Base-by-base conservation (phyloP, 2,888 invertebrate species). In the Cynaeus angustus region DNA sequence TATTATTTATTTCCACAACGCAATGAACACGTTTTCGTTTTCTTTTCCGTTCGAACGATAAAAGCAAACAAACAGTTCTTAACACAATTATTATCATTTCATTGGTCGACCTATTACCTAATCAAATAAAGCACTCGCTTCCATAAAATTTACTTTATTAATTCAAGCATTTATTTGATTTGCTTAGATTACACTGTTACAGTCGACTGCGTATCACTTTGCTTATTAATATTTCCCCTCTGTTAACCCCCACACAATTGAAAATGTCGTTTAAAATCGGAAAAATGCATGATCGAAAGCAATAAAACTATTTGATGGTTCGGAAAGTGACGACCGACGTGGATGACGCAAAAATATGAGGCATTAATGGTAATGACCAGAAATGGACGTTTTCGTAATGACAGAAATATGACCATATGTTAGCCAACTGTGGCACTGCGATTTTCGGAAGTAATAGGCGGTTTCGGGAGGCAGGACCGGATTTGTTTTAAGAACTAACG, bases 331-430 rank as follows among this genome's bases (percentile, higher is more conserved):
- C 48, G n/a, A 50, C 21, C 28, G 38, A 14, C 13, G 38, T 13
- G n/a, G 13, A 13, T 48, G 45, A 45, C 48, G 45, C 59, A 52
- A 52, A 61, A 52, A 62, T 62, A 38, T 41, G 52, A 48, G 52
- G 41, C 72, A 66, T 72, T 66, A 69, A 56, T 62, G 53, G 59
- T 72, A 69, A 72, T 68, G 72, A 68, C 56, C 56, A 43, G 61
- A 53, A 55, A 61, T 52, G 52, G 52, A 12, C 58, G 71, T 66
- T 56, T 46, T 26, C 33, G 30, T 59, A 45, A 59, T 45, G 45
- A 56, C 55, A 30, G 30, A 45, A 26, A n/a, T 41, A 43, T 43
- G 13, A 14, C 59, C 59, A 59, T 45, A 59, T 59, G 59, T 45
- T 10, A 21, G 21, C 21, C 21, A 21, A 21, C 21, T 21, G 21